phyloP scores from a whole-genome alignment of 2,888 invertebrate species.

The Incurvaria masculella region DNA sequence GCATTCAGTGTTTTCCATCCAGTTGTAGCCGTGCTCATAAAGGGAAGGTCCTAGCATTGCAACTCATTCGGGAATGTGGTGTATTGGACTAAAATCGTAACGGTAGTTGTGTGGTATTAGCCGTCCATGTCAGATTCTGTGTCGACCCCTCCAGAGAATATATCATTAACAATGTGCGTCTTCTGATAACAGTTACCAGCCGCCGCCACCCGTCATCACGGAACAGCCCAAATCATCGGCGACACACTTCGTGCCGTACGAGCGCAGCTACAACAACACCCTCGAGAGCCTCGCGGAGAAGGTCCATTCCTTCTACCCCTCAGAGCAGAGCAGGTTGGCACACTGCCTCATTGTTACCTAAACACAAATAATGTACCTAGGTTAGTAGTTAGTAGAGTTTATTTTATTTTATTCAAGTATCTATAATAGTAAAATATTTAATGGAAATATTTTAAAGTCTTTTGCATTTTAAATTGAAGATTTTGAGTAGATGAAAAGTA shows the following conservation, averaged over 20 bases:
- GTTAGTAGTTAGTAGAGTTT: slow-evolving; percentile 22
- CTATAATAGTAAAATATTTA: not conserved
- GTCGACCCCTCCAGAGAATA: no score
- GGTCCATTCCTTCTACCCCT: slow-evolving; percentile 80
- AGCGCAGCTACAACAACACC: slow-evolving; percentile 77
- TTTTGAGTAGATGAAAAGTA: no score
- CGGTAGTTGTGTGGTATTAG: no score
- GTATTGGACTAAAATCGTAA: no score
- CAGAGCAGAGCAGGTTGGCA: slow-evolving; percentile 36
- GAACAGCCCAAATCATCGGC: slow-evolving; percentile 81
- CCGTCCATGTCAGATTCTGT: no score
- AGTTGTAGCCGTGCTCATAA: no score
- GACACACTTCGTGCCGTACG: slow-evolving; percentile 86
- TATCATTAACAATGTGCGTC: no score
- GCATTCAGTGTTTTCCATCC: no score
- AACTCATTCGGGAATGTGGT: no score
- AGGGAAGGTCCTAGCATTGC: no score
- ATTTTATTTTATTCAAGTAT: not conserved
- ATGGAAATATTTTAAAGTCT: not conserved
- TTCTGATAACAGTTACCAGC: slow-evolving; percentile 74
- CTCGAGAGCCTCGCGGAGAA: slow-evolving; percentile 90
- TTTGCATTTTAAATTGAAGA: not conserved
- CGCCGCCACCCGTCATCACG: slow-evolving; percentile 86
- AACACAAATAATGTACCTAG: slow-evolving; percentile 7
- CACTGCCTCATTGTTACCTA: not conserved